These are phyloP conservation scores for Gorsachius magnificus DNA, from an alignment of 2,797 vertebrate species.

Conservation along the genomic window DNA sequence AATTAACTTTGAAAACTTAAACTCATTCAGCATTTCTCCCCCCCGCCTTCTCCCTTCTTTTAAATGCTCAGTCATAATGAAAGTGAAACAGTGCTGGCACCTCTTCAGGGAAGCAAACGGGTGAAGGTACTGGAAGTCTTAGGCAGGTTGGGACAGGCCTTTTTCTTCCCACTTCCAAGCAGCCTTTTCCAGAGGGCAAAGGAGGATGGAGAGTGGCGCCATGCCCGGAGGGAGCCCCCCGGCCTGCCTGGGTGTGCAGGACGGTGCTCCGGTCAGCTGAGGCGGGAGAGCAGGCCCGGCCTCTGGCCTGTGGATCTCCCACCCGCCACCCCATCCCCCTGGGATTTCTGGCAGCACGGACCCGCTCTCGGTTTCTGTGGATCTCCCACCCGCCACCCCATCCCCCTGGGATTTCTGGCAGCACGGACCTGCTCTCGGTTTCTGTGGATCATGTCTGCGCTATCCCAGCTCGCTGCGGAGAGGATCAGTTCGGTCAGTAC, in stretches of 20 bases:
- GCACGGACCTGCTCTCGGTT: not conserved
- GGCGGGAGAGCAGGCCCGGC: not conserved
- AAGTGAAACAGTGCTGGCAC: not conserved
- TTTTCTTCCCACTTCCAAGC: not conserved
- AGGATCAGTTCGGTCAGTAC: rapidly evolving
- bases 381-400: not conserved
- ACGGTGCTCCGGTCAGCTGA: not conserved
- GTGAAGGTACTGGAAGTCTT: not conserved
- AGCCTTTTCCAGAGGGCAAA: not conserved
- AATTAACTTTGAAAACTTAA: not conserved
- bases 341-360: rapidly evolving
- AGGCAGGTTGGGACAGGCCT: not conserved
- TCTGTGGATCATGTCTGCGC: not conserved
- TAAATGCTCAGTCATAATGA: not conserved
- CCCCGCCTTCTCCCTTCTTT: not conserved
- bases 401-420: rapidly evolving
- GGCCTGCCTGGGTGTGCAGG: rapidly evolving
- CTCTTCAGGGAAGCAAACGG: not conserved
- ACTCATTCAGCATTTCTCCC: rapidly evolving
- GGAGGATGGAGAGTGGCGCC: not conserved
- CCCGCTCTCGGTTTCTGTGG: not conserved
- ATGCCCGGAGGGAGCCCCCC: not conserved
- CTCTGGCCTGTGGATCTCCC: not conserved
- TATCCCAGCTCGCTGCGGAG: not conserved
- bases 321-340: rapidly evolving